Base-by-base conservation (phyloP, 2,797 vertebrate genomes). In the Trichosurus vulpecula region DNA sequence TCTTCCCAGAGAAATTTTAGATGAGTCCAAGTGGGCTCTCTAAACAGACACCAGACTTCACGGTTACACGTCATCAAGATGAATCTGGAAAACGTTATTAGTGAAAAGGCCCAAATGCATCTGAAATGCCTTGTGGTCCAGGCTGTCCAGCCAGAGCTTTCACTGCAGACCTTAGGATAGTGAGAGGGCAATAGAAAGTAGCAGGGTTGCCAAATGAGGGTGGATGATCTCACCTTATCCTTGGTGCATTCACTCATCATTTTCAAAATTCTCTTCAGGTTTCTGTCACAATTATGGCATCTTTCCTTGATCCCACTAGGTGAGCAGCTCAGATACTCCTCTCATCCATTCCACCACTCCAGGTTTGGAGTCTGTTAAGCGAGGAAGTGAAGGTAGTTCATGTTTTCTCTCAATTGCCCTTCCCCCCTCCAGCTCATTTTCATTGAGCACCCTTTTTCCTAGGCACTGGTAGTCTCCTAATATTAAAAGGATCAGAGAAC, bases 1-100 rank as follows among this genome's bases (percentile, higher is more conserved):
- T 93, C 52, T 95, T 95, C 11, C 66, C 52, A 93, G 35, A 53
- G 14, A 94, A 94, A 56, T 91, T 90, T 56, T 95, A 90, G 56
- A 90, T 81, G 29, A 90, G 54, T 90, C 74, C 52, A 94, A 93
- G n/a, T 89, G 25, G 74, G 81, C 81, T 74, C 47, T 94, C 31
- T 74, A 90, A 93, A 92, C 92, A 14, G 90, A 90, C 54, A 52
- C 90, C 31, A 56, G 13, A 95, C 22, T 91, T 92, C 55, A 92
- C 1, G 91, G 19, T 52, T 92, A 92, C 92, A 55, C 87, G 52
- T 55, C 47, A 91, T 94, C 91, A 95, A 91, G 81, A 96, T 52
- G 27, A 92, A 94, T 53, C 54, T 91, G 58, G 41, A 27, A 94
- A 91, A 90, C 16, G 87, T 35, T 89, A 52, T 55, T 91, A 93